Evolutionary conservation across 2,797 vertebrate genomes (phyloP).

Genomic region (Urosaurus nigricauda): DNA sequence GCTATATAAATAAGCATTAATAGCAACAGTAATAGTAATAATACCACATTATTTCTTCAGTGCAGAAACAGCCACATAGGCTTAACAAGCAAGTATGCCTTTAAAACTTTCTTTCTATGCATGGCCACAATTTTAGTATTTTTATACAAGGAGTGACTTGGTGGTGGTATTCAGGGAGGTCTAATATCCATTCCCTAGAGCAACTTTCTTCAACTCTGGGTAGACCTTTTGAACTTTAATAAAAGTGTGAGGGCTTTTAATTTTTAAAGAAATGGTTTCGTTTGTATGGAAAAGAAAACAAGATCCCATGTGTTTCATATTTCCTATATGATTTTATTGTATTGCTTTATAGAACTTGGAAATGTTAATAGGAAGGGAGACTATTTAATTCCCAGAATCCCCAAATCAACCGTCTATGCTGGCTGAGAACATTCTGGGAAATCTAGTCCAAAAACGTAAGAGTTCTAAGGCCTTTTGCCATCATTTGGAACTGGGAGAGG

Average conservation of each 20-base stretch:
- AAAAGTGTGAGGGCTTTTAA: not conserved
- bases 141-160: not conserved
- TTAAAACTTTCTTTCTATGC: not conserved
- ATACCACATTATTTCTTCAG: no score
- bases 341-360: not conserved
- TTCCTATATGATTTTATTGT: not conserved
- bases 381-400: no score
- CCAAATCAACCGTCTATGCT: no score
- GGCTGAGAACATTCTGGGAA: no score
- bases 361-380: no score
- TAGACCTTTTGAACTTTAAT: not conserved
- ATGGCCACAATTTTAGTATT: not conserved
- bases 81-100: not conserved
- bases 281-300: not conserved
- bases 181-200: not conserved
- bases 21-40: no score
- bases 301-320: not conserved
- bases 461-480: no score
- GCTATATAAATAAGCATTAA: no score
- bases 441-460: no score
- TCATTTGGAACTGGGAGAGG: not conserved
- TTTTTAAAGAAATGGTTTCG: no score
- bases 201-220: not conserved
- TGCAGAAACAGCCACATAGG: no score
- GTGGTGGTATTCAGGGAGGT: not conserved